Percentiles rank a stretch among this genome's conserved stretches.
Conservation (phyloP, 2,113 vertebrate genomes). For the Stigmatopora nigra region DNA sequence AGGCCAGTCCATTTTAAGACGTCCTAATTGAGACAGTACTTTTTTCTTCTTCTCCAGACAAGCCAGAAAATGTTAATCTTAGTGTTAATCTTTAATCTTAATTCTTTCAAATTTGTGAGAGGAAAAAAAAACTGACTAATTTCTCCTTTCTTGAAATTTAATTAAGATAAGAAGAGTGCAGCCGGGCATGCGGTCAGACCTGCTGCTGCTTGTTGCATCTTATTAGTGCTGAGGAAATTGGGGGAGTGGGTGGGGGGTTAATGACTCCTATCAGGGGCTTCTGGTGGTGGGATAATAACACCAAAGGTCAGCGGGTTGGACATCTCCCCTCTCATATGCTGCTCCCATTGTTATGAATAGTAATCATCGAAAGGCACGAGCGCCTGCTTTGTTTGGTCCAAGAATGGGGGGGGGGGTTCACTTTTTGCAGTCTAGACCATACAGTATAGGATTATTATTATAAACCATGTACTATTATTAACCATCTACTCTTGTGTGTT, state of each 20-base stretch:
- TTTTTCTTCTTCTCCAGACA: constrained; percentile 54
- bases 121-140: constrained; percentile 1
- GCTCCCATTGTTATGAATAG: constrained; percentile 19
- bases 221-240: constrained; percentile 47
- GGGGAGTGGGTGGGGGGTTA: constrained; percentile 6
- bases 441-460: not conserved
- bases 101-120: constrained; percentile 50
- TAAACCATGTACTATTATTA: not conserved
- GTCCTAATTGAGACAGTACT: constrained; percentile 43
- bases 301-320: constrained; percentile 27
- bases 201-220: constrained; percentile 30
- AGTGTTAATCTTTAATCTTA: not conserved
- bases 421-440: not conserved
- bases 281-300: constrained; percentile 27
- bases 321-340: constrained; percentile 7
- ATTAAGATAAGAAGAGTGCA: constrained; percentile 35
- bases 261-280: not conserved
- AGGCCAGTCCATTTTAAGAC: constrained; percentile 42
- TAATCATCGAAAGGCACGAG: constrained; percentile 26
- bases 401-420: not conserved
- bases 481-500: not conserved
- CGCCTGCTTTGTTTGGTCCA: not conserved
- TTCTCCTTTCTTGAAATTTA: constrained; percentile 34
- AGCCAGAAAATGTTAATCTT: constrained; percentile 57
- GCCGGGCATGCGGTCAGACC: constrained; percentile 5